These are phyloP conservation scores for Bos indicus DNA, from an alignment of 2,113 vertebrate genomes.

Conservation along the genomic window DNA sequence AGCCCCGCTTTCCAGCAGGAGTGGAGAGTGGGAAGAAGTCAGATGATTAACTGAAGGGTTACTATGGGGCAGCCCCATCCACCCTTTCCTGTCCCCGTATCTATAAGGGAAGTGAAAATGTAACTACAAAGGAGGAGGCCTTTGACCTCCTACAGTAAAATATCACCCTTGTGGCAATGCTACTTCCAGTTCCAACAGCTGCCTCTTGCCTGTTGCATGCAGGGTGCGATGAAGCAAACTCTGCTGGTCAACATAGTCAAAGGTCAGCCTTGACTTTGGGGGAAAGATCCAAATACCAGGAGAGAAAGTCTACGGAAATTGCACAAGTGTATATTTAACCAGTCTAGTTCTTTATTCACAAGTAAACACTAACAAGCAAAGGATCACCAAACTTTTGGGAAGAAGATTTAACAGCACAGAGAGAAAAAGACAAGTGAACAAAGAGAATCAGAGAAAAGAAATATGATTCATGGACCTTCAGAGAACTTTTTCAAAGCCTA, in stretches of 20 bases:
- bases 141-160: not conserved
- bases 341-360: not conserved
- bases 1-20: not conserved
- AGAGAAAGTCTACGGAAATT: not conserved
- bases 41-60: too few relatives aligned
- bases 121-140: not conserved
- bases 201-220: not conserved
- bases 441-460: not conserved
- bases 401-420: not conserved
- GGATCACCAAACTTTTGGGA: not conserved
- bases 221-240: too few relatives aligned
- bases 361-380: not conserved
- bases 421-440: not conserved
- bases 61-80: not conserved
- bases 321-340: not conserved
- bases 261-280: too few relatives aligned
- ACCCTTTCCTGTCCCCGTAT: fast-evolving
- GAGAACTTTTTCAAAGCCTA: not conserved
- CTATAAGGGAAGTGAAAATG: not conserved
- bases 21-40: fast-evolving
- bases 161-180: not conserved
- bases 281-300: not conserved
- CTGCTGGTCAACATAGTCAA: not conserved
- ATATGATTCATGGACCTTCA: not conserved
- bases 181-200: not conserved